Base-by-base conservation (phyloP, 2,797 vertebrate species). In the Sarcoramphus papa region DNA sequence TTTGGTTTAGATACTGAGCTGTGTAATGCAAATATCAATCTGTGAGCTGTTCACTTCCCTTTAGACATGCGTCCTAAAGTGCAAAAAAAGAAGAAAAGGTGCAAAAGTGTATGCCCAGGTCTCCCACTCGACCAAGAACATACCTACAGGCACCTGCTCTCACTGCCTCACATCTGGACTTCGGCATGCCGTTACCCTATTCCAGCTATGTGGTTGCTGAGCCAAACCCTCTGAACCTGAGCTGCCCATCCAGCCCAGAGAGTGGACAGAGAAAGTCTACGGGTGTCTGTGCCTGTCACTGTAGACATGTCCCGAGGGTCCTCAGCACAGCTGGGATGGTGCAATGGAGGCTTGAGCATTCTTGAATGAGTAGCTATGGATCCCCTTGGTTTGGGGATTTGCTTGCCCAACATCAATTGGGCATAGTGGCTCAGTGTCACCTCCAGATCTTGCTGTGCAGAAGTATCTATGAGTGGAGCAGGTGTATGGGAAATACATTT, bases 1-100 rank as follows among this genome's bases (percentile, higher is more conserved):
- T 90, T 92, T 88, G 14, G 53, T 93, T 95, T 75, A 35, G 72
- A 62, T 91, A 41, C 51, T 51, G 88, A 77, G 60, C 81, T 75
- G 0, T 59, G 60, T 37, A 91, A 89, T 76, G 67, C 72, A 85
- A 76, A 85, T 43, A 73, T 21, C 74, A 73, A 12, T 17, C 33
- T 74, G 40, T 33, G 37, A 72, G 62, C 31, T 18, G 16, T 62
- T 94, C 50, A 4, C 13, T 81, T 90, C 19, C 50, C 59, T 85
- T 73, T 37, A 74, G 56, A 50, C 30, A 37, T 21, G 37, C 5
- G 14, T 33, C 14, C 24, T 72, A 13, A 85, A 82, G 22, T 19
- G 21, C 2, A 48, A 74, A 63, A 27, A 25, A 69, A 69, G 0
- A 43, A 35, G 40, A 24, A 81, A 43, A 21, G 20, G 11, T 53